Base-by-base conservation (phyloP, 2,113 vertebrate species). In the Origma solitaria region DNA sequence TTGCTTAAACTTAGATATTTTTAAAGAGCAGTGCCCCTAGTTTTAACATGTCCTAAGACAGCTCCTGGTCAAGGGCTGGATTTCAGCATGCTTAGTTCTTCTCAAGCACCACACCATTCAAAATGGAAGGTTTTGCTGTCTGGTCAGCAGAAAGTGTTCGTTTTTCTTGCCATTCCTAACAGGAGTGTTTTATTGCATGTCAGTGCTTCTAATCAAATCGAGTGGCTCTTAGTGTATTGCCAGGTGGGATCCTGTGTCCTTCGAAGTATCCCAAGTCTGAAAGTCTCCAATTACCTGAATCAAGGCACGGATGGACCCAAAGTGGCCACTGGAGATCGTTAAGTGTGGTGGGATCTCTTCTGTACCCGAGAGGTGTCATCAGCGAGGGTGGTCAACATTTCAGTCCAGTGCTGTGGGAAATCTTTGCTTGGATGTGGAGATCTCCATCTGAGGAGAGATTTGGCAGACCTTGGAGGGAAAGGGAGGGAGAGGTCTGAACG, bases 401-500 rank as follows among this genome's bases (percentile, higher is more conserved):
- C 49, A 37, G 45, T 40, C 45, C 45, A 50, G 4, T 1, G 3
- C 14, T 50, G 65, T 45, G 44, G 64, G 54, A 50, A 57, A 27
- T 76, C 15, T 58, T 78, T 82, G 20, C 15, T 58, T 37, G 30
- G 28, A 25, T 50, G 50, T 40, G 47, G 38, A 72, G 31, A 53
- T 54, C 57, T 45, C 50, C 8, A 42, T 33, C 33, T 53, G 54
- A 27, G 45, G 19, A 13, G 54, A 20, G 54, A 16, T 61, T 24
- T 80, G 54, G 14, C 31, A 54, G 70, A 33, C 13, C 7, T 62
- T 0, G 0, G 16, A 20, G 35, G 0, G 0, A 31, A 42, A 50
- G n/a, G 62, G 28, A 69, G 19, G 15, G 31, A 89, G 73, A 13
- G 25, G 45, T 86, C 45, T 28, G 53, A 15, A 6, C 25, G 68